Percentiles rank a stretch among this genome's conserved stretches.
These are phyloP conservation scores for Sapajus apella DNA, from an alignment of 2,113 vertebrate species.

Conservation along the genomic window DNA sequence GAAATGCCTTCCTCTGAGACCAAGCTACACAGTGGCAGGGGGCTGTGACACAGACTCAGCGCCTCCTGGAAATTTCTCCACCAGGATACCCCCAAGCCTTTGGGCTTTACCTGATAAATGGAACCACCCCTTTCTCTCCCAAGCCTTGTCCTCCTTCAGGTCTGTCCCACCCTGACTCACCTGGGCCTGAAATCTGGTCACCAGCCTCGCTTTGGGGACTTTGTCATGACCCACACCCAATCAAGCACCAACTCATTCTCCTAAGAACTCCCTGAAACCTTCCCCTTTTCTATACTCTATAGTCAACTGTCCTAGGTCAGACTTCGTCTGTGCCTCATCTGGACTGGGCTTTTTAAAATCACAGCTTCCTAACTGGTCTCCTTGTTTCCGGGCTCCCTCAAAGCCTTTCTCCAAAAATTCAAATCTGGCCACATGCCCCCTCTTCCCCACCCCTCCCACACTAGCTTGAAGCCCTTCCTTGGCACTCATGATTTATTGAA, in stretches of 20 bases:
- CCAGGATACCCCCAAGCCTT: background rate
- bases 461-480: background rate
- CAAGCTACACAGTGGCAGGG: accelerated
- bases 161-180: background rate
- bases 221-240: background rate
- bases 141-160: background rate
- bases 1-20: background rate
- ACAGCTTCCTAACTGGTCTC: background rate
- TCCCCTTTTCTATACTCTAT: background rate
- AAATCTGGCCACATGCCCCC: background rate
- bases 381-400: background rate
- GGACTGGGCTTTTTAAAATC: background rate
- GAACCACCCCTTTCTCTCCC: background rate
- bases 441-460: accelerated
- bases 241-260: background rate
- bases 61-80: background rate
- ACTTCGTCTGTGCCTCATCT: background rate
- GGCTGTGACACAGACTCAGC: background rate
- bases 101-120: background rate
- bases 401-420: background rate
- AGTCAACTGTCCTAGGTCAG: background rate
- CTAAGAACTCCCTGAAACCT: background rate
- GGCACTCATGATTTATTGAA: background rate
- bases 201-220: background rate
- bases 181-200: background rate